Percentiles rank a stretch among this genome's conserved stretches.
Conservation (phyloP, 2,113 vertebrate species). For the Daboia siamensis region DNA sequence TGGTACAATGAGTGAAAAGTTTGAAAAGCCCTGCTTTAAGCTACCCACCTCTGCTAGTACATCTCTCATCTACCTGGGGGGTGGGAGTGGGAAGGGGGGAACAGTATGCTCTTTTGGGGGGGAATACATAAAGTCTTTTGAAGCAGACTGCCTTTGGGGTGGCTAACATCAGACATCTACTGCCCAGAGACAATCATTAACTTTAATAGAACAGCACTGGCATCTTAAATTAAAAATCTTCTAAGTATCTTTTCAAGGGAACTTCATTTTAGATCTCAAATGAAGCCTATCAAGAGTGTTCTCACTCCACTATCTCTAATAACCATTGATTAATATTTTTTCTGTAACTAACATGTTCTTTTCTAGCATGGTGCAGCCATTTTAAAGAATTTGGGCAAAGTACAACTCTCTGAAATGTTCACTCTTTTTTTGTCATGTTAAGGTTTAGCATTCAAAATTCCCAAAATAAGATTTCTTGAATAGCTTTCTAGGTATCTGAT, state of each 20-base stretch:
- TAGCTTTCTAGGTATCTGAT: neutral
- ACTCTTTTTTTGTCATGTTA: neutral
- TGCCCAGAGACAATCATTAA: neutral
- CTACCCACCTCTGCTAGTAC: neutral
- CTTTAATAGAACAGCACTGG: neutral
- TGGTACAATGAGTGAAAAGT: too few species aligned
- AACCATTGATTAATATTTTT: constrained; percentile 1
- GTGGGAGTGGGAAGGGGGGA: neutral
- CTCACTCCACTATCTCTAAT: neutral
- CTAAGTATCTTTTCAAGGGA: constrained; percentile 9
- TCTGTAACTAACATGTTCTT: neutral
- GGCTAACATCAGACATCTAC: neutral
- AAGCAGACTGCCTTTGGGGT: neutral
- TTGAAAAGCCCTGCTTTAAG: neutral
- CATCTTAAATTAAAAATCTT: constrained; percentile 7
- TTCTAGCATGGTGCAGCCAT: neutral
- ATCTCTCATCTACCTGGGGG: neutral
- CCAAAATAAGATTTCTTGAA: neutral
- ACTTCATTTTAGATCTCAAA: neutral
- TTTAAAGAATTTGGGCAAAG: neutral
- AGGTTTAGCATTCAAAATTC: neutral
- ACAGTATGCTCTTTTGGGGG: neutral
- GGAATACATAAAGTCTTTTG: neutral
- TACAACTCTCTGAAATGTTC: neutral
- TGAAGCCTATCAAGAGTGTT: neutral